Base-by-base conservation (phyloP, 2,113 vertebrate species). In the Rhadina sibilatrix region DNA sequence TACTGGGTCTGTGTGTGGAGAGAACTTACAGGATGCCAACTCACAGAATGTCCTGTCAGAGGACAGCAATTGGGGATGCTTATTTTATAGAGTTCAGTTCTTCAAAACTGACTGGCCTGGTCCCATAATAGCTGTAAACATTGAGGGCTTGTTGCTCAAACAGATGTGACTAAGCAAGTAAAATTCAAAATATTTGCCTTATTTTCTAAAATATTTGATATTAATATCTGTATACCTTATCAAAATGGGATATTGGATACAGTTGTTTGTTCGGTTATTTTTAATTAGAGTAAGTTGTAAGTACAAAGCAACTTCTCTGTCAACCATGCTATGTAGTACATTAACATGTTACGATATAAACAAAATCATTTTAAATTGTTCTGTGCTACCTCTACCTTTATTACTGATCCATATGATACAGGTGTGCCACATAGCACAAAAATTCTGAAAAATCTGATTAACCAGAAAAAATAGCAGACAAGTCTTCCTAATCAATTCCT, bases 271-370 rank as follows among this genome's bases (percentile, higher is more conserved):
- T 40, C 23, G 15, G 6, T 5, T 12, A 37, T 22, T 50, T 40
- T 70, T 21, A 47, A 35, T 74, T 40, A 57, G 2, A 69, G 15
- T 44, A 61, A 53, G 6, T 33, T 18, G 3, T 12, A 50, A 74
- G 11, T 52, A 49, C 12, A 46, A 78, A 63, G 12, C 46, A 76
- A 77, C n/a, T 49, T 12, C 6, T 70, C 19, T 61, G 14, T 70
- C 42, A 64, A 42, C 17, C n/a, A 6, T 37, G 46, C 15, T 28
- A 7, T 0, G 0, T 4, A 42, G 11, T 28, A 46, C 5, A 4
- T 21, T 20, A 57, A 27, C 6, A 11, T 12, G 2, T 12, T 63
- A n/a, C 0, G 0, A 49, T 28, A 12, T 38, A 16, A 63, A 64
- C 37, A 38, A 88, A 87, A 53, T 6, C 47, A 31, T 21, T 87